phyloP scores from a whole-genome alignment of 2,888 invertebrate species.

The Hypomecis punctinalis region DNA sequence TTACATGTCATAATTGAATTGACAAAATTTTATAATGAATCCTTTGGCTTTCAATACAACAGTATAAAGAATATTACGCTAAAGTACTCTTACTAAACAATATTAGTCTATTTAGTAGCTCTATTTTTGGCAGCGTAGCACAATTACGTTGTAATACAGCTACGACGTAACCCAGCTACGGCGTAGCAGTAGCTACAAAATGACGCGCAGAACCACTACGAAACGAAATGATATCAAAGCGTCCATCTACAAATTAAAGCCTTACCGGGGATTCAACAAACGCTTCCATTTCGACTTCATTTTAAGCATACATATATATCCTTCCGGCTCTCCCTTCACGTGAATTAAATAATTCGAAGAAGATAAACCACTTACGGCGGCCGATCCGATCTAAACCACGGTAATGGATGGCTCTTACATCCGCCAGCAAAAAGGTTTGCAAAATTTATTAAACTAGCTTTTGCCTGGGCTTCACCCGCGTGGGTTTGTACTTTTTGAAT shows the following conservation, averaged over 20 bases:
- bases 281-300: background rate
- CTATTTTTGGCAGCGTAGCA: background rate
- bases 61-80: too few relatives aligned
- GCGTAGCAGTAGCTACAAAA: conserved; percentile 4
- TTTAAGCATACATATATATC: background rate
- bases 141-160: background rate
- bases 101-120: too few relatives aligned
- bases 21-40: too few relatives aligned
- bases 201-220: too few relatives aligned
- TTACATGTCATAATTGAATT: too few relatives aligned
- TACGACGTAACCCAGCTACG: background rate
- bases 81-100: too few relatives aligned
- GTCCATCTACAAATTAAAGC: background rate
- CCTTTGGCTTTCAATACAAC: too few relatives aligned
- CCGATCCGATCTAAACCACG: conserved; percentile 21
- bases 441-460: conserved; percentile 4
- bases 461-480: too few relatives aligned
- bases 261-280: background rate
- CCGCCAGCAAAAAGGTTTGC: conserved; percentile 20
- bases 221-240: too few relatives aligned
- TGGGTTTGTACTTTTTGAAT: too few relatives aligned
- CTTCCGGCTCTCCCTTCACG: background rate
- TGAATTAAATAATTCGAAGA: conserved; percentile 18
- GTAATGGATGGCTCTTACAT: conserved; percentile 36
- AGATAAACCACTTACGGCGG: conserved; percentile 24